A percentile compares a stretch with the other conserved stretches of the same genome.
Evolutionary conservation across 2,797 vertebrate species (phyloP).

Genomic region (Lutjanus campechanus): DNA sequence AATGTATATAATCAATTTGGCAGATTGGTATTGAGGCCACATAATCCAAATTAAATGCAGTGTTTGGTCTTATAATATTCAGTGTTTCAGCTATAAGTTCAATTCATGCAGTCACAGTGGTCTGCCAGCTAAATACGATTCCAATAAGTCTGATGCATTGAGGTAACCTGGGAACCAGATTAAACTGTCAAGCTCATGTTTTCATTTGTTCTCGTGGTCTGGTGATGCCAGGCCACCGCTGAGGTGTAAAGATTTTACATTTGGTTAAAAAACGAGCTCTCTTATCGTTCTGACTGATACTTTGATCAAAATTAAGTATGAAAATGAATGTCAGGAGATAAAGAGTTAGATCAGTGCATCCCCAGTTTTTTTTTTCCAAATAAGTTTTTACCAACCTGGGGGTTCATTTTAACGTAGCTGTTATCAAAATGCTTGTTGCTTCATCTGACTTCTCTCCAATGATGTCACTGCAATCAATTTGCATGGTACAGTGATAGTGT

Average conservation of each 20-base stretch:
- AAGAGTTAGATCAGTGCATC: neutral
- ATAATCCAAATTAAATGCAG: neutral
- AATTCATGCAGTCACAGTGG: neutral
- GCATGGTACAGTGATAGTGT: constrained; percentile 4
- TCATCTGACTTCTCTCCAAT: constrained; percentile 1
- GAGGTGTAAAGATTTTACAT: neutral
- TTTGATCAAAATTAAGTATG: neutral
- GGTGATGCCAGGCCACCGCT: too few species aligned
- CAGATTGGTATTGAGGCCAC: neutral
- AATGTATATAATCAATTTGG: neutral
- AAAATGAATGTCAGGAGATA: neutral
- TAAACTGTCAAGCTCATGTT: too few species aligned
- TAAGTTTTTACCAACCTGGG: neutral
- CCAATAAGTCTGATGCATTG: neutral
- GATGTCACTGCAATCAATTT: neutral
- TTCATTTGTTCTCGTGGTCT: too few species aligned
- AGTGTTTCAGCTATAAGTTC: neutral
- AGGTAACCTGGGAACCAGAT: neutral
- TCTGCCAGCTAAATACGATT: neutral
- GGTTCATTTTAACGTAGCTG: neutral
- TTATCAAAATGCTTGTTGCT: constrained; percentile 11
- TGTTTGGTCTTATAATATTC: neutral
- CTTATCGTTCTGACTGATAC: neutral
- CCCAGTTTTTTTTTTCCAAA: neutral
- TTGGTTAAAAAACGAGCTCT: neutral